Evolutionary conservation across 1,140 invertebrate genomes (phyloP).

Genomic region (Pemphigus obesinymphae): DNA sequence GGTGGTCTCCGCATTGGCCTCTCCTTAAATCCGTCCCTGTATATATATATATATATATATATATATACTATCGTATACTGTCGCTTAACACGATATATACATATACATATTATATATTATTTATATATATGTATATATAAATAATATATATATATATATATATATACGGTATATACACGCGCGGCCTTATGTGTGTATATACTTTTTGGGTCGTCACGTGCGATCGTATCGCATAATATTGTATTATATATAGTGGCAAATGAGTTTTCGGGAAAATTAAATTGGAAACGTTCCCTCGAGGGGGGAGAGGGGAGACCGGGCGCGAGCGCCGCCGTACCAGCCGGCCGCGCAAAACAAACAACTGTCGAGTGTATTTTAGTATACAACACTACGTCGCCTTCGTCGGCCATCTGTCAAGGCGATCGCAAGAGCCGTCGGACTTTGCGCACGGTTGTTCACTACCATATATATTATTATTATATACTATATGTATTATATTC

Average conservation of each 20-base stretch:
- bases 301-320: not conserved
- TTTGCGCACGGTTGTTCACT: not conserved
- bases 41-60: too few relatives aligned
- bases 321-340: conserved; percentile 11
- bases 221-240: not conserved
- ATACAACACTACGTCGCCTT: not conserved
- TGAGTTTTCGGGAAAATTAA: conserved; percentile 38
- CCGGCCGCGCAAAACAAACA: conserved; percentile 39
- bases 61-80: too few relatives aligned
- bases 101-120: too few relatives aligned
- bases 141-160: too few relatives aligned
- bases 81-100: too few relatives aligned
- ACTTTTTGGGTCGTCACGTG: not conserved
- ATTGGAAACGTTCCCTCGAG: conserved; percentile 30
- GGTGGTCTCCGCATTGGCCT: too few relatives aligned
- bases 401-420: conserved; percentile 32
- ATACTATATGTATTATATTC: too few relatives aligned
- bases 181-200: not conserved
- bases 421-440: conserved; percentile 11
- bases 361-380: conserved; percentile 38
- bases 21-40: too few relatives aligned
- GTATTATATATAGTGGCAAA: not conserved
- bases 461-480: too few relatives aligned
- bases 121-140: too few relatives aligned
- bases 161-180: too few relatives aligned